phyloP scores from a whole-genome alignment of 2,888 invertebrate genomes.

The Callinectes sapidus region DNA sequence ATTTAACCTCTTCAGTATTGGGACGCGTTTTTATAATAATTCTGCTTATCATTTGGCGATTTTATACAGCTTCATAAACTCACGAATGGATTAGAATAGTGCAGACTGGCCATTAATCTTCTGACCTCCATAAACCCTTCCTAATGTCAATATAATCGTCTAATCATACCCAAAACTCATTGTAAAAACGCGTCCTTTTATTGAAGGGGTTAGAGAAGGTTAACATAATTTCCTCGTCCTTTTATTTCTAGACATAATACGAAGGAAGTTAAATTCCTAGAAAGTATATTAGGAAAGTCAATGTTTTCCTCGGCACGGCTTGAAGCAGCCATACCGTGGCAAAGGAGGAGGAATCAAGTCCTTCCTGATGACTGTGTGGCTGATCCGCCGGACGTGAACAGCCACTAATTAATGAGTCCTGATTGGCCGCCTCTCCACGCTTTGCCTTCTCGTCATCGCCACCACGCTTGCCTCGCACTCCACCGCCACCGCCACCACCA shows the following conservation, averaged over 20 bases:
- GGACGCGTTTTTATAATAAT: no score
- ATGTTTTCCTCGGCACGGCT: not conserved
- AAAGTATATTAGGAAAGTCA: not conserved
- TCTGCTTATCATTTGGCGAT: no score
- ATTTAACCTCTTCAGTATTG: no score
- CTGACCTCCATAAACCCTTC: no score
- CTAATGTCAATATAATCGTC: no score
- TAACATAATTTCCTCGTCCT: no score
- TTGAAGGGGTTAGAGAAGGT: no score
- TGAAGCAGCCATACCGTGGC: not conserved
- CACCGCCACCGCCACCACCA: not conserved
- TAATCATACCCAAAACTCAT: no score
- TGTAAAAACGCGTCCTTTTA: no score
- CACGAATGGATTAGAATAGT: no score
- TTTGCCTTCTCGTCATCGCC: not conserved
- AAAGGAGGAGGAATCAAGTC: not conserved
- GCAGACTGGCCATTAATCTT: no score
- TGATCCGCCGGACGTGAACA: slow-evolving; percentile 11
- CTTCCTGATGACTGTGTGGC: not conserved
- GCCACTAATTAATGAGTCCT: slow-evolving; percentile 3
- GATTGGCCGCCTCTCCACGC: not conserved
- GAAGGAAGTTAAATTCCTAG: not conserved
- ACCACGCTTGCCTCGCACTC: not conserved
- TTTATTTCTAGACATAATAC: not conserved
- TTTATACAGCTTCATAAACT: no score